phyloP scores from a whole-genome alignment of 2,113 vertebrate genomes.

The Calcarius ornatus region DNA sequence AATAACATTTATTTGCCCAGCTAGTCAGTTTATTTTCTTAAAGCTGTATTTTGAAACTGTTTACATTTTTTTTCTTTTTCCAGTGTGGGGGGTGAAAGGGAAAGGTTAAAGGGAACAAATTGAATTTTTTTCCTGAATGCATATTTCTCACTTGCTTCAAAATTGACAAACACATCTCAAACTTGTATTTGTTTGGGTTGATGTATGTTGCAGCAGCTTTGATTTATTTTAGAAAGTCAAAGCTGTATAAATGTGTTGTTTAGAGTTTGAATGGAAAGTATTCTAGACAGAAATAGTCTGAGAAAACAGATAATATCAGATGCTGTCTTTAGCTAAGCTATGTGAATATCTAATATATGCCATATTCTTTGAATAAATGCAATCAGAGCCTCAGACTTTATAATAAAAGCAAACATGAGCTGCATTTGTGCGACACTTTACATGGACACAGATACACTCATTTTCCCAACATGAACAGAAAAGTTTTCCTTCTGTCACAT shows the following conservation, averaged over 20 bases:
- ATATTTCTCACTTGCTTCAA: not conserved
- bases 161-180: not conserved
- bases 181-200: not conserved
- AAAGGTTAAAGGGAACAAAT: not conserved
- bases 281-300: not conserved
- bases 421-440: not conserved
- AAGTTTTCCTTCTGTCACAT: not conserved
- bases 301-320: not conserved
- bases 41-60: not conserved
- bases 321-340: not conserved
- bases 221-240: conserved; percentile 3
- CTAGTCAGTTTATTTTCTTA: not conserved
- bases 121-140: not conserved
- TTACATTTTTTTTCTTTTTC: not conserved
- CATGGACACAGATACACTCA: not conserved
- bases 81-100: fast-evolving
- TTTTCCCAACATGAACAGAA: not conserved
- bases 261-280: not conserved
- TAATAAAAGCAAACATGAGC: not conserved
- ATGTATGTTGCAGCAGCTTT: not conserved
- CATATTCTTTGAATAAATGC: not conserved
- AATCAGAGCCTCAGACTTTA: not conserved
- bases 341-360: not conserved
- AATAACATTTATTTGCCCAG: not conserved
- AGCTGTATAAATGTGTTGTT: not conserved